Base-by-base conservation (phyloP, 2,113 vertebrate genomes). In the Pelecanus crispus region DNA sequence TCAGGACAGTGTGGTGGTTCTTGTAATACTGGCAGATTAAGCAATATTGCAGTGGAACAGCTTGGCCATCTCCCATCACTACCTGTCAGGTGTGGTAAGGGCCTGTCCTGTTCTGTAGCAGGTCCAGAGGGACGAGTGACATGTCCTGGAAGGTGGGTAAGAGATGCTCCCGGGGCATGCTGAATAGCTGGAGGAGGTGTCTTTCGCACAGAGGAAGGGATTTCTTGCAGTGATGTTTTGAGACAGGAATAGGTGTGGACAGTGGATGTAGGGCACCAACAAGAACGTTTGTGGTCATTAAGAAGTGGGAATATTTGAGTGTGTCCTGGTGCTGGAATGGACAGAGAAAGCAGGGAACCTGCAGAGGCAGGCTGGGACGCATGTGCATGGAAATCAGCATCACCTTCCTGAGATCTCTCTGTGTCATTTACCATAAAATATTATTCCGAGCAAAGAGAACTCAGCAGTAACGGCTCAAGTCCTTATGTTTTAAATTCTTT, bases 341-440 rank as follows among this genome's bases (percentile, higher is more conserved):
- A 25, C 20, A 65, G 52, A 38, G 52, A 42, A 74, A 40, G 34
- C 12, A 40, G 22, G 24, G 81, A 75, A 42, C 10, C 8, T 0
- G 0, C 52, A 67, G 71, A 55, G n/a, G 19, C 7, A 7, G 62
- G 7, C 79, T 70, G 44, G 62, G 40, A 49, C 6, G 1, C 2
- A 2, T 21, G 18, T 53, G 25, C 13, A 5, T 72, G 79, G 32
- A 82, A 72, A 80, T 32, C 19, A 29, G 21, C 63, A 17, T 58
- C 21, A 2, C 13, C 28, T 58, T 86, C 53, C 45, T 24, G 42
- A 78, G 45, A 26, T 20, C 13, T 26, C 29, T 49, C 17, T 65
- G 29, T 3, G 2, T 25, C 0, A 0, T 38, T 75, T 59, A 31
- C 34, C 7, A 0, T 66, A 28, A 56, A 38, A 61, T 44, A 12